Evolutionary conservation across 2,113 vertebrate genomes (phyloP).

Genomic region (Talpa occidentalis): DNA sequence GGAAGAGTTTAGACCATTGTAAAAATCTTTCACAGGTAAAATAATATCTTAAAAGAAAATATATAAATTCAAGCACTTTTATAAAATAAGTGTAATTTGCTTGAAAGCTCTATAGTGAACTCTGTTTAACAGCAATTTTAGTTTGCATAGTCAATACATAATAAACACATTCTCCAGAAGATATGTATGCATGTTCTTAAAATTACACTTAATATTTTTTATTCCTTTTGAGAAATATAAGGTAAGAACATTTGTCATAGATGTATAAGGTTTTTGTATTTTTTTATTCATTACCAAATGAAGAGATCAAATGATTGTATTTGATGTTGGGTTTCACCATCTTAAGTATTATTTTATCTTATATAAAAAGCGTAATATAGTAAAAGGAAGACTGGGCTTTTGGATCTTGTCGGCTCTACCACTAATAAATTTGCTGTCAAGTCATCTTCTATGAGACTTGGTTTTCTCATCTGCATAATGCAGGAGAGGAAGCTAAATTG

Average conservation of each 20-base stretch:
- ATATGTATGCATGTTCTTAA: not conserved
- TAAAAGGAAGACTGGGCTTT: not conserved
- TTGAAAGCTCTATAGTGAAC: not conserved
- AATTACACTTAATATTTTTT: not conserved
- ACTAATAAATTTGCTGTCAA: not conserved
- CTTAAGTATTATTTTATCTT: not conserved
- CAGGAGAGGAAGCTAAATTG: not conserved
- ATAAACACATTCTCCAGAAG: not conserved
- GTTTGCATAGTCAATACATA: not conserved
- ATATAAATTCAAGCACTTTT: conserved; percentile 10
- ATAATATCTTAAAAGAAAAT: not conserved
- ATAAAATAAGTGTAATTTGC: conserved; percentile 27
- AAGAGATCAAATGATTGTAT: not conserved
- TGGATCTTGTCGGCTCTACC: not conserved
- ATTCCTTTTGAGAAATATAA: not conserved
- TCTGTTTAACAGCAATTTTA: not conserved
- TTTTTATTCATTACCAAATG: not conserved
- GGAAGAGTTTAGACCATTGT: not conserved
- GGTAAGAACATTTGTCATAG: not conserved
- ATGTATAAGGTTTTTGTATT: not conserved
- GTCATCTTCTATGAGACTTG: not conserved
- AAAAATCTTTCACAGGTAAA: not conserved
- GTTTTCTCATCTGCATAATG: not conserved
- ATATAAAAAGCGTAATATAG: not conserved
- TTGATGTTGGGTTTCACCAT: not conserved